Percentiles rank a stretch among this genome's conserved stretches.
These are phyloP conservation scores for Crocallis elinguaria DNA, from an alignment of 2,888 invertebrate genomes.

Conservation along the genomic window DNA sequence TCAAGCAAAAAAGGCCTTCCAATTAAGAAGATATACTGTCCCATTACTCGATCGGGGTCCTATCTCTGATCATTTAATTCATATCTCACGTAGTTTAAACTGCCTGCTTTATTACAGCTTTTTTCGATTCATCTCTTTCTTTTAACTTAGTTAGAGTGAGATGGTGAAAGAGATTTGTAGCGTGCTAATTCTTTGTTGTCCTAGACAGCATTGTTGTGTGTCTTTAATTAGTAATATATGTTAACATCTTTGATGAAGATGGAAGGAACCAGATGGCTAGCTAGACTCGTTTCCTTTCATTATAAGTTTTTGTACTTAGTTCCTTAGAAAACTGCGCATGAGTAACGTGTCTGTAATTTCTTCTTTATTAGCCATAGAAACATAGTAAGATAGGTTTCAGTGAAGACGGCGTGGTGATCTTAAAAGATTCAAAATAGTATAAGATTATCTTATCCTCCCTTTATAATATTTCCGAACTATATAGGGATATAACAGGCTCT, in stretches of 20 bases:
- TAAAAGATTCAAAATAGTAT: no score
- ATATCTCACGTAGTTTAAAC: conserved; percentile 72
- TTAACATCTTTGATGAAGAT: conserved; percentile 8
- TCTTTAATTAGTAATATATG: conserved; percentile 21
- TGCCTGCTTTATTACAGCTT: conserved; percentile 25
- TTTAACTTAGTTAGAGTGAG: not conserved
- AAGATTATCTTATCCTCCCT: no score
- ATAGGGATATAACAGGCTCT: no score
- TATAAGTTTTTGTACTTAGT: conserved; percentile 2
- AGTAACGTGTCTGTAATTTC: conserved; percentile 2
- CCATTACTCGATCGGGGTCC: conserved; percentile 64
- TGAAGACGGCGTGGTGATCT: no score
- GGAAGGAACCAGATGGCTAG: not conserved
- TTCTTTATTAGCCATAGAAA: conserved; percentile 2
- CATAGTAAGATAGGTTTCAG: no score
- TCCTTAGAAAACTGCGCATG: not conserved
- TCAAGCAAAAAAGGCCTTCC: conserved; percentile 67
- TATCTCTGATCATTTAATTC: conserved; percentile 72
- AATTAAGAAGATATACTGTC: conserved; percentile 78
- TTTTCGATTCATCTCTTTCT: conserved; percentile 28
- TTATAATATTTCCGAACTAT: no score
- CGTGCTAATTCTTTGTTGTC: conserved; percentile 21
- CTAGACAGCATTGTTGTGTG: conserved; percentile 11
- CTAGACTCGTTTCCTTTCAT: conserved; percentile 7
- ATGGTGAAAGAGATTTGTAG: conserved; percentile 16